Base-by-base conservation (phyloP, 2,797 vertebrate genomes). In the Paedocypris micromegethes region DNA sequence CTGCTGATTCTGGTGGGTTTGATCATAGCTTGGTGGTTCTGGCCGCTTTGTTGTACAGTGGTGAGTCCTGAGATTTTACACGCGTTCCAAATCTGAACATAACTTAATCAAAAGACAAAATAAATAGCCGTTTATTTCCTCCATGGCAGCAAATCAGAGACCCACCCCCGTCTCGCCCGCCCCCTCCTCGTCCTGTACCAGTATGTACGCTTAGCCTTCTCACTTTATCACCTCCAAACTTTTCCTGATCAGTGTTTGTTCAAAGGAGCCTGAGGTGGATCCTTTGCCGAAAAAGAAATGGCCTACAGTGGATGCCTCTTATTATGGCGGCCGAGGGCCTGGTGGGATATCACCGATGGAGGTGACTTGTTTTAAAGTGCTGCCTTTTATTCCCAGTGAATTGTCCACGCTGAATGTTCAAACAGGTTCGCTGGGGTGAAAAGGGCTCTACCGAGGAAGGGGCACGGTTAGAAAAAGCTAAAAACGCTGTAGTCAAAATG, bases 401-500 rank as follows among this genome's bases (percentile, higher is more conserved):
- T 23, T 1, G 1, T 23, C 23, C 23, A 23, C 5, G 3, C 4
- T 53, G 1, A 53, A 53, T 3, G n/a, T 23, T 53, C 8, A 3
- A 23, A 54, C 50, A 98, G 97, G 96, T 99, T 23, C 94, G 91
- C 2, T 99, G 97, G 97, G 97, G 97, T 0, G 92, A 93, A 73
- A 98, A 93, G 79, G 97, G 97, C 3, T 99, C 94, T 49, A 99
- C 97, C 1, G 96, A 98, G 78, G 97, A 99, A 87, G 97, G 97
- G 0, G 90, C 95, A 0, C 90, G 95, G 8, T 79, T 98, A 23
- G 93, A 94, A 77, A 99, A 93, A 84, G 92, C 97, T 64, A 98
- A 95, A 89, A 94, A 99, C 46, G 97, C 97, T 40, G 92, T 98
- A 68, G 88, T 99, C 66, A 95, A 83, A 8, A 80, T 97, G 75